Evolutionary conservation across 1,140 invertebrate species (phyloP).

Genomic region (Zaprionus gabonicus): DNA sequence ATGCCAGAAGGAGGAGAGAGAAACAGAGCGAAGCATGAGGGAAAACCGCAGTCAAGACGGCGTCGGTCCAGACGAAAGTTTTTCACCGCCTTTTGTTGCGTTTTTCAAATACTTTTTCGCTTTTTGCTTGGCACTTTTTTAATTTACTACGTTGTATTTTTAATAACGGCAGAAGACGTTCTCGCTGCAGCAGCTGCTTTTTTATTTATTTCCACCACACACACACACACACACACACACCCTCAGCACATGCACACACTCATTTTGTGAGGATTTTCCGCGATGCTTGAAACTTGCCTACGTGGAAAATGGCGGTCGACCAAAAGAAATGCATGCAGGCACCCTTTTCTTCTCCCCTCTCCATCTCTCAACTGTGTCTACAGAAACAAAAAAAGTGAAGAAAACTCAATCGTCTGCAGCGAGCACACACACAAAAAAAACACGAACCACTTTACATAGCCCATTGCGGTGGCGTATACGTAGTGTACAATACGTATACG

Average conservation of each 20-base stretch:
- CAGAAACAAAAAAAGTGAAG: slow-evolving; percentile 48
- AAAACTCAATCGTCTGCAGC: slow-evolving; percentile 63
- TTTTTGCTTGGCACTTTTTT: slow-evolving; percentile 40
- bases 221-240: slow-evolving; percentile 24
- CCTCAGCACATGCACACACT: not conserved
- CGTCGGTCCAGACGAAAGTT: slow-evolving; percentile 32
- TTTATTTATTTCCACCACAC: slow-evolving; percentile 43
- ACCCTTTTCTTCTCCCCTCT: not conserved
- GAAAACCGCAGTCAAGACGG: slow-evolving; percentile 51
- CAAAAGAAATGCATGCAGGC: slow-evolving; percentile 1
- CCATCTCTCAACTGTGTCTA: not conserved
- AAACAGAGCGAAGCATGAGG: not conserved
- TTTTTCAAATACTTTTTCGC: slow-evolving; percentile 56
- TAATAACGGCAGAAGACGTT: slow-evolving; percentile 45
- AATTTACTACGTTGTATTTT: slow-evolving; percentile 66
- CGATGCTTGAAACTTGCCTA: slow-evolving; percentile 51
- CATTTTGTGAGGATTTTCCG: slow-evolving; percentile 37
- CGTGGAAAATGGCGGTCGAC: slow-evolving; percentile 57
- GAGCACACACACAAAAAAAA: slow-evolving; percentile 20
- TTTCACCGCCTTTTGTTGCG: slow-evolving; percentile 53
- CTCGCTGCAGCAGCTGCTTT: slow-evolving; percentile 18
- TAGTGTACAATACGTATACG: slow-evolving; percentile 51
- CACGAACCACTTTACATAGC: slow-evolving; percentile 48
- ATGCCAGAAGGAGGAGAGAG: not conserved
- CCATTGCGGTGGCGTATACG: slow-evolving; percentile 53